Evolutionary conservation across 2,797 vertebrate species (phyloP).

Genomic region (Myotis vivesi): DNA sequence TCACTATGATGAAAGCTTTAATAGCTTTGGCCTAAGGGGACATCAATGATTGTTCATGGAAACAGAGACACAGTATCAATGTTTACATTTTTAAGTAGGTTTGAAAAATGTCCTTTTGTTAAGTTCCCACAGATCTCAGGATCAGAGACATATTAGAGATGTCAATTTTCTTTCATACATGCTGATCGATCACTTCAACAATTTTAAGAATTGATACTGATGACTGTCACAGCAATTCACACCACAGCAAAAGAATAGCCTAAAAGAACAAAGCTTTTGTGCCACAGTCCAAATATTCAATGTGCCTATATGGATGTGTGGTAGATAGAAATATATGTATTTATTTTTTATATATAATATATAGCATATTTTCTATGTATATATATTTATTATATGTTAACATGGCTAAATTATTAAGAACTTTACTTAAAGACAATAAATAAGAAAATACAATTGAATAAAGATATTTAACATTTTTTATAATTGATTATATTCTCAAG

Average conservation of each 20-base stretch:
- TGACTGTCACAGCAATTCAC: background rate
- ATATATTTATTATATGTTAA: background rate
- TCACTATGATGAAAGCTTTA: conserved; percentile 27
- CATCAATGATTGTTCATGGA: conserved; percentile 18
- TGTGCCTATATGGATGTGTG: background rate
- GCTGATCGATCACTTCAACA: conserved; percentile 14
- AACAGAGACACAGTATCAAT: conserved; percentile 8
- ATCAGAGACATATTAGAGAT: conserved; percentile 17
- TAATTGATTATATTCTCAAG: background rate
- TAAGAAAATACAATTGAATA: background rate
- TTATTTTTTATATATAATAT: background rate
- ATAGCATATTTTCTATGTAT: background rate
- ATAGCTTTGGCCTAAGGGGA: conserved; percentile 45
- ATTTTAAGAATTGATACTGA: conserved; percentile 9
- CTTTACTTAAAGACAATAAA: background rate
- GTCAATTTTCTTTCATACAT: conserved; percentile 1
- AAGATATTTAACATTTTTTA: background rate
- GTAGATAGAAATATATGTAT: background rate
- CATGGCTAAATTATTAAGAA: background rate
- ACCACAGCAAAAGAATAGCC: background rate
- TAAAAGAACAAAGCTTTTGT: background rate
- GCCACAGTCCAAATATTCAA: background rate
- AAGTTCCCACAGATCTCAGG: conserved; percentile 24
- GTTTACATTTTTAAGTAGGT: conserved; percentile 40
- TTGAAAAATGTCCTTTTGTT: conserved; percentile 36